A percentile compares a stretch with the other conserved stretches of the same genome.
These are phyloP conservation scores for Trichopoda pennipes DNA, from an alignment of 2,888 invertebrate species.

Conservation along the genomic window DNA sequence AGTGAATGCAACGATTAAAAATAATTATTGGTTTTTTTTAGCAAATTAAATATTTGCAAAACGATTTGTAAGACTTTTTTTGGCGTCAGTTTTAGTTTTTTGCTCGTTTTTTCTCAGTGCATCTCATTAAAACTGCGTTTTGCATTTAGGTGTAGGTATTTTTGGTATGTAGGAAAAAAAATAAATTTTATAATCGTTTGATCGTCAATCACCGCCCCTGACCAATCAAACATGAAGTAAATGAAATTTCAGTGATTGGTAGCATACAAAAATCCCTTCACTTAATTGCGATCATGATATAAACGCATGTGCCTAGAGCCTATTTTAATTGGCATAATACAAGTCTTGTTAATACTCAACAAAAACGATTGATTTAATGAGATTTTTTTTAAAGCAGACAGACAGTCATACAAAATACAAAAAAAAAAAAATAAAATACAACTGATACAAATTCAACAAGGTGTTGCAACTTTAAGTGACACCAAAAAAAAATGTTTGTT, in stretches of 20 bases:
- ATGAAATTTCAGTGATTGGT: not conserved
- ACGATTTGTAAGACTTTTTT: too few species aligned
- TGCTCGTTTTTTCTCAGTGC: too few species aligned
- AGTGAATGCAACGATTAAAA: not conserved
- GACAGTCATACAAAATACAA: not conserved
- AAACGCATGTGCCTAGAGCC: conserved; percentile 42
- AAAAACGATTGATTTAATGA: conserved; percentile 5
- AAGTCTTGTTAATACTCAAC: not conserved
- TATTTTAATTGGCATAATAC: conserved; percentile 25
- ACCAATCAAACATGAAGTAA: conserved; percentile 35
- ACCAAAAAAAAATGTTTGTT: conserved; percentile 31
- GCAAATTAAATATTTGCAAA: too few species aligned
- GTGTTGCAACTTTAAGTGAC: conserved; percentile 47
- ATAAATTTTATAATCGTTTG: conserved; percentile 9
- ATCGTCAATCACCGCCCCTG: conserved; percentile 63
- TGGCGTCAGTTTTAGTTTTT: too few species aligned
- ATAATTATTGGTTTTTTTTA: too few species aligned
- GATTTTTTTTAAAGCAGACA: not conserved
- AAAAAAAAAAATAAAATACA: too few species aligned
- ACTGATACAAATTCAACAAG: conserved; percentile 13
- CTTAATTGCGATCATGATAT: conserved; percentile 59
- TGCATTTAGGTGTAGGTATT: too few species aligned
- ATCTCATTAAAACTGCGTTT: too few species aligned
- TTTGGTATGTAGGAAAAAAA: not conserved
- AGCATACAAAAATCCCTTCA: conserved; percentile 56